phyloP scores from a whole-genome alignment of 2,113 vertebrate species.

The Chaenogobius annularis region DNA sequence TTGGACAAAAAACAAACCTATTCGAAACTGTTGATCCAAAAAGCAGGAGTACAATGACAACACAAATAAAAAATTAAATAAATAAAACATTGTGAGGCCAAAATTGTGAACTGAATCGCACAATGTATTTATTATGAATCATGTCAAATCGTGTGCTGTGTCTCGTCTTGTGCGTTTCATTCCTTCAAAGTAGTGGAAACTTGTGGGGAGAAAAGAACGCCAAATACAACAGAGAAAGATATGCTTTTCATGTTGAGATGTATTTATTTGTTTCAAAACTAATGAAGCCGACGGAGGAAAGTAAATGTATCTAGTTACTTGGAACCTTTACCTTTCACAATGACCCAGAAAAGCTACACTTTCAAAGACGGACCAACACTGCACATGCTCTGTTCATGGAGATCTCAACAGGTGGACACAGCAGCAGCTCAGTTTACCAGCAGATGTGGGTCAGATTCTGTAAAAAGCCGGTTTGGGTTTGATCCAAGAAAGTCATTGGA shows the following conservation, averaged over 20 bases:
- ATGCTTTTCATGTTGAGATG: not conserved
- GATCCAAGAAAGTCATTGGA: slow-evolving; percentile 27
- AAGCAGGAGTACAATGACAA: too few relatives aligned
- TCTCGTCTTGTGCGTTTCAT: too few relatives aligned
- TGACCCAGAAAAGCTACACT: slow-evolving; percentile 25
- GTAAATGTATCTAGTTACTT: not conserved
- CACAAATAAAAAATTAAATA: too few relatives aligned
- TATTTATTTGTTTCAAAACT: not conserved
- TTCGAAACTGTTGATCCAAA: too few relatives aligned
- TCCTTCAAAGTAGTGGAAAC: not conserved
- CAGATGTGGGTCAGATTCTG: slow-evolving; percentile 47
- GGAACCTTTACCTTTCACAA: slow-evolving; percentile 14
- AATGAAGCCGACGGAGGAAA: not conserved
- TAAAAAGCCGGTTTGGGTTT: slow-evolving; percentile 27
- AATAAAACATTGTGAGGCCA: too few relatives aligned
- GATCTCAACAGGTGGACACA: slow-evolving; percentile 58
- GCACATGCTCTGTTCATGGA: slow-evolving; percentile 27
- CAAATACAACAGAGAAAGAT: not conserved
- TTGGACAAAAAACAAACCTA: too few relatives aligned
- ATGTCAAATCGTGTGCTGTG: too few relatives aligned
- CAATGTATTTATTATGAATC: too few relatives aligned
- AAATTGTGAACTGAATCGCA: too few relatives aligned
- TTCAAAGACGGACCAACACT: slow-evolving; percentile 19
- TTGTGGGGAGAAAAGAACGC: not conserved
- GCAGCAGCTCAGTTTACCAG: slow-evolving; percentile 41